Base-by-base conservation (phyloP, 1,140 invertebrate species). In the Manduca sexta region DNA sequence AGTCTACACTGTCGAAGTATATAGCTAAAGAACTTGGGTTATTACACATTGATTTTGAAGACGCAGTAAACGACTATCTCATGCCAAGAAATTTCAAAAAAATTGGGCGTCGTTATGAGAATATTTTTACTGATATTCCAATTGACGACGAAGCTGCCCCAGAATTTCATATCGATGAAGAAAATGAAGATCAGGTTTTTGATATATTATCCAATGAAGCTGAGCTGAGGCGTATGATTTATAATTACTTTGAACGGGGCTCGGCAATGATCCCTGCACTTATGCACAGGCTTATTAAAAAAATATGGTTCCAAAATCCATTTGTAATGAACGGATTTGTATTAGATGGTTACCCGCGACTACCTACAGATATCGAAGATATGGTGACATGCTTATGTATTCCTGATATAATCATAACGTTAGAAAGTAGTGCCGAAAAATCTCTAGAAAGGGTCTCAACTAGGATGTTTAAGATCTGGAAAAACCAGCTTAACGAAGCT, bases 341-440 rank as follows among this genome's bases (percentile, higher is more conserved):
- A n/a, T 54, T 91, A 18, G 87, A 90, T 63, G 87, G 84, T 38
- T 90, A 88, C 73, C 90, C 90, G 10, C 86, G 78, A 56, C 66
- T 80, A 26, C 57, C 75, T 7, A 57, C 59, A 42, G 88, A 90
- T 67, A 59, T 88, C 6, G 77, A 88, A 39, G 67, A 80, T 16
- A 88, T 89, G 76, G 29, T 83, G 13, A 33, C 69, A 14, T 56
- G 75, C 55, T 87, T 67, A 64, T 61, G 81, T 17, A 84, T 90
- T 18, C 90, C 90, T 8, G 88, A 91, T 62, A 42, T 89, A 37
- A 58, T 90, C 2, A 69, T 91, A 29, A 75, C 87, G 55, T 54
- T 89, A 30, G 60, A 74, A 44, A 64, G 70, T 30, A 71, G 51
- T 51, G 52, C 60, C 4, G 74, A 84, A 29, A 61, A 51, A 15